Base-by-base conservation (phyloP, 2,797 vertebrate species). In the Adelosebastes latens region DNA sequence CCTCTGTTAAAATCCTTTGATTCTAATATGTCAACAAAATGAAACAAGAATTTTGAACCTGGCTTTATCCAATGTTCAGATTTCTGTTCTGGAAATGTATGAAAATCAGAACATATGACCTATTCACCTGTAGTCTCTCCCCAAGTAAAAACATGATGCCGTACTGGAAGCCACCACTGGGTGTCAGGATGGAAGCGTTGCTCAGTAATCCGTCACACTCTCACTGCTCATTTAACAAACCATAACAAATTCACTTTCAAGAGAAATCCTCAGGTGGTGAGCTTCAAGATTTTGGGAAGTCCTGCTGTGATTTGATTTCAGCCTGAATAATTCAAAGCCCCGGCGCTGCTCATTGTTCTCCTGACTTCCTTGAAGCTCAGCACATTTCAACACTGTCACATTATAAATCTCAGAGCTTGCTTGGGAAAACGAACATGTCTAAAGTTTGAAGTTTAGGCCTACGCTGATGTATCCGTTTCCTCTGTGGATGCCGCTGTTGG, bases 161-260 rank as follows among this genome's bases (percentile, higher is more conserved):
- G 39, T 90, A 64, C 72, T 11, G 2, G 1, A 8, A 65, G 7
- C 22, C 2, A 14, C 6, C 94, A 92, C 90, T 80, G 72, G 91
- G 42, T 84, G 92, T 88, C 92, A 93, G 88, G 24, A 56, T 81
- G 63, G 84, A 82, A 25, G 27, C 75, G 56, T 58, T 10, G 8
- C 27, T 75, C 69, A 8, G 56, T 39, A 9, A 46, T 32, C 5
- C 39, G 20, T 55, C 60, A 8, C 24, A 13, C 64, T 11, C 18
- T 4, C 29, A 7, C 67, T 36, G 32, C 67, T 62, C 49, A 4
- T 42, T 70, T 3, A 8, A 53, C 53, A 27, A 59, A 46, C 49
- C 27, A 16, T 27, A 68, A 52, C 14, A 61, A n/a, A 18, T 55
- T 63, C 59, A 75, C 27, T 25, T 27, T 63, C 22, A 31, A 53